Conservation (phyloP, 2,797 vertebrate species). For the Manis pentadactyla region DNA sequence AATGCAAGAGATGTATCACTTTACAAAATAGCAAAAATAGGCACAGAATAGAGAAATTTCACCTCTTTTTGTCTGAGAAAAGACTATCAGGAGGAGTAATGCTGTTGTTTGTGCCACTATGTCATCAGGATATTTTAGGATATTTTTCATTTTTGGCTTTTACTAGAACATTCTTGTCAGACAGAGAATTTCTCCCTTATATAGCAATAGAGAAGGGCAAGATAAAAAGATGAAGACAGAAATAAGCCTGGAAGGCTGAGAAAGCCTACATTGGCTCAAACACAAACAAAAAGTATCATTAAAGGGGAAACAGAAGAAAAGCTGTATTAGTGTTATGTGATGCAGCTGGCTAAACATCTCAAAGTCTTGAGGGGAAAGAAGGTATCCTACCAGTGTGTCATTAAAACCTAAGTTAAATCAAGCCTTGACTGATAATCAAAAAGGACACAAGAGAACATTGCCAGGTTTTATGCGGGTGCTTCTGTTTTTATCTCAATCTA, state of each 20-base stretch:
- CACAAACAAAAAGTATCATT: background rate
- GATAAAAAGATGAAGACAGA: background rate
- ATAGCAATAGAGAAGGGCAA: background rate
- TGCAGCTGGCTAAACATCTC: background rate
- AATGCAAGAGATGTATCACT: background rate
- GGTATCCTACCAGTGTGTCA: background rate
- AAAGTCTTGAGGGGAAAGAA: background rate
- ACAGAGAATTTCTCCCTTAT: background rate
- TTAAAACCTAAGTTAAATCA: background rate
- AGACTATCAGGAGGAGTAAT: background rate
- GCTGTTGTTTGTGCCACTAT: background rate
- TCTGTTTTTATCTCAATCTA: slow-evolving; percentile 7
- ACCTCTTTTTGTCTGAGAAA: background rate
- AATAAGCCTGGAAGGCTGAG: background rate
- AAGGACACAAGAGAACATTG: background rate
- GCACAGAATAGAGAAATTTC: background rate
- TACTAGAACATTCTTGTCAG: background rate
- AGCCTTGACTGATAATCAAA: background rate
- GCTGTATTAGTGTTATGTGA: background rate
- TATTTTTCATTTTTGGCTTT: slow-evolving; percentile 17
- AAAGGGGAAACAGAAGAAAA: background rate
- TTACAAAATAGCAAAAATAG: background rate
- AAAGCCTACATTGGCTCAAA: background rate
- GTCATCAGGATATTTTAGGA: no score
- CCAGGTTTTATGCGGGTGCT: background rate